These are phyloP conservation scores for Isurus oxyrinchus DNA, from an alignment of 2,113 vertebrate genomes.

Conservation along the genomic window DNA sequence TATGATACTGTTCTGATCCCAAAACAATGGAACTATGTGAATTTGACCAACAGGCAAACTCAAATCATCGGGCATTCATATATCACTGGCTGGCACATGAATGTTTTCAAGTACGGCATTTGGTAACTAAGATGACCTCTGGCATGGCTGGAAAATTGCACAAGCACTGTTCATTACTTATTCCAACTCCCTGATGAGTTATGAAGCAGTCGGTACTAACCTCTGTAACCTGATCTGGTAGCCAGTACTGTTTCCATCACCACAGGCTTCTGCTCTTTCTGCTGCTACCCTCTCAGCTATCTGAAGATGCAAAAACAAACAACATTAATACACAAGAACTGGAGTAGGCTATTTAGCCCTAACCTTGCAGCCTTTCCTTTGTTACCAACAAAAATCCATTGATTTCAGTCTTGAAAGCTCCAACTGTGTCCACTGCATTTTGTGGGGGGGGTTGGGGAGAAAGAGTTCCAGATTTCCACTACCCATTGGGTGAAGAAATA, in stretches of 20 bases:
- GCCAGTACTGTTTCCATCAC: conserved; percentile 80
- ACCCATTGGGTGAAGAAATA: neutral
- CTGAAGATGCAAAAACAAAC: conserved; percentile 52
- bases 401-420: neutral
- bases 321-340: neutral
- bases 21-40: neutral
- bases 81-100: neutral
- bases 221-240: conserved; percentile 96
- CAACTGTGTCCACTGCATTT: neutral
- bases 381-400: neutral
- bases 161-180: neutral
- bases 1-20: too few relatives aligned
- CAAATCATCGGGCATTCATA: neutral
- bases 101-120: too few relatives aligned
- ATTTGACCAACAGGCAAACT: neutral
- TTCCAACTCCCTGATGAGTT: neutral
- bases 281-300: conserved; percentile 90
- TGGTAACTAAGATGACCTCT: neutral
- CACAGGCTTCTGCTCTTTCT: conserved; percentile 82
- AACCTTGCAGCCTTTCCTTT: neutral
- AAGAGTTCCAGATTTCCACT: neutral
- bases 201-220: conserved; percentile 52
- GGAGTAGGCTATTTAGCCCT: neutral
- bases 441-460: too few relatives aligned
- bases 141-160: neutral